Percentiles rank a stretch among this genome's conserved stretches.
Conservation (phyloP, 2,113 vertebrate species). For the Castor canadensis region DNA sequence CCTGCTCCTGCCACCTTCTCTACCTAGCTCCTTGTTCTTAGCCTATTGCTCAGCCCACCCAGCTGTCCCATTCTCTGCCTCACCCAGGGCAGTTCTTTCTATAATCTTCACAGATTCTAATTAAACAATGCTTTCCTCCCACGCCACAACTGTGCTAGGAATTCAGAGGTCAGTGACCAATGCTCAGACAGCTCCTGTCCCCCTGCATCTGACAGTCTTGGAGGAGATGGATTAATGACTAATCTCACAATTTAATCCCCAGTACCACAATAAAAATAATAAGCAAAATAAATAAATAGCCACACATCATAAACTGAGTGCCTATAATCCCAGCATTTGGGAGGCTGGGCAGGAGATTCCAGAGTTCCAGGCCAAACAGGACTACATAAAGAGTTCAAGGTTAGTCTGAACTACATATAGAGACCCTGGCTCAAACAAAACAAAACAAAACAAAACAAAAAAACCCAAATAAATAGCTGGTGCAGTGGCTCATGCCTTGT, state of each 20-base stretch:
- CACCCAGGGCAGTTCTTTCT: neutral
- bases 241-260: no score
- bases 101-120: neutral
- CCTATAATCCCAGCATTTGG: neutral
- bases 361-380: neutral
- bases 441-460: no score
- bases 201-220: neutral
- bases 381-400: neutral
- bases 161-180: neutral
- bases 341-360: neutral
- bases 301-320: neutral
- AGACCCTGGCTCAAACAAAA: neutral
- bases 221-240: neutral
- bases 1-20: neutral
- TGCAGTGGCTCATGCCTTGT: no score
- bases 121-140: neutral
- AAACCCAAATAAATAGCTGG: no score
- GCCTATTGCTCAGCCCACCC: neutral
- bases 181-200: neutral
- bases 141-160: fast-evolving
- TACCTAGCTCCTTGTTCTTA: neutral
- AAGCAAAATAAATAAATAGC: neutral
- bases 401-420: neutral
- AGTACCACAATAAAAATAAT: no score
- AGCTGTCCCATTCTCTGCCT: neutral